Percentiles rank a stretch among this genome's conserved stretches.
These are phyloP conservation scores for Probosciger aterrimus DNA, from an alignment of 2,113 vertebrate genomes.

Conservation along the genomic window DNA sequence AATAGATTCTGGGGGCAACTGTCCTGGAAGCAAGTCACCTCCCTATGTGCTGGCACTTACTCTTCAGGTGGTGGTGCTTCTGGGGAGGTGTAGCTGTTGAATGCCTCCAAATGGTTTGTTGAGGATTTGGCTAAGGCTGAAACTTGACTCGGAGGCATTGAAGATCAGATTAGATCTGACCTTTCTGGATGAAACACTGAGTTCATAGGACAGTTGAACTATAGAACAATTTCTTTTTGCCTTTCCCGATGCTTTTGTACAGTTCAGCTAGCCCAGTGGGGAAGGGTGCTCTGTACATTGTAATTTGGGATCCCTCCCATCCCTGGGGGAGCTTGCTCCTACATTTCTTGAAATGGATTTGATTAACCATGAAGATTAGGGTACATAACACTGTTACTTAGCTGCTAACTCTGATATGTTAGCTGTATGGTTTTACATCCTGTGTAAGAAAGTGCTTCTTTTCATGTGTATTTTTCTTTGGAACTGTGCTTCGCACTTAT, in stretches of 20 bases:
- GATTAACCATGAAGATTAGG: neutral
- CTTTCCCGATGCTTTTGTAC: neutral
- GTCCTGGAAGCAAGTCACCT: neutral
- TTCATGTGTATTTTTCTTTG: neutral
- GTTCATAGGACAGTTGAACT: neutral
- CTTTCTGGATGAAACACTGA: slow-evolving; percentile 2
- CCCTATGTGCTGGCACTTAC: neutral
- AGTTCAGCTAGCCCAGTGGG: neutral
- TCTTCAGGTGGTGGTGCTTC: neutral
- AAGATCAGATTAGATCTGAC: slow-evolving; percentile 34
- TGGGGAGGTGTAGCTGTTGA: neutral
- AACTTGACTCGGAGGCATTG: slow-evolving; percentile 16
- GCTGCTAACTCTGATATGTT: neutral
- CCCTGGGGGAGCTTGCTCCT: neutral
- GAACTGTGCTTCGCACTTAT: neutral
- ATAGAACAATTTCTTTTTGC: neutral
- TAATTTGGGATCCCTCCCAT: slow-evolving; percentile 10
- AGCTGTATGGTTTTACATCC: neutral
- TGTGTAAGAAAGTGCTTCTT: neutral
- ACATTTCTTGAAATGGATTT: neutral
- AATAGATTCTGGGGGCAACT: neutral
- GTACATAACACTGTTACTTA: neutral
- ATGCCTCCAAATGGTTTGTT: neutral
- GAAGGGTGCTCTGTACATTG: neutral
- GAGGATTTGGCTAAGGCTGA: neutral